Evolutionary conservation across 2,888 invertebrate species (phyloP), one percentile per base, ranked within the genome.

Genomic region (Melangyna quadrimaculata): DNA sequence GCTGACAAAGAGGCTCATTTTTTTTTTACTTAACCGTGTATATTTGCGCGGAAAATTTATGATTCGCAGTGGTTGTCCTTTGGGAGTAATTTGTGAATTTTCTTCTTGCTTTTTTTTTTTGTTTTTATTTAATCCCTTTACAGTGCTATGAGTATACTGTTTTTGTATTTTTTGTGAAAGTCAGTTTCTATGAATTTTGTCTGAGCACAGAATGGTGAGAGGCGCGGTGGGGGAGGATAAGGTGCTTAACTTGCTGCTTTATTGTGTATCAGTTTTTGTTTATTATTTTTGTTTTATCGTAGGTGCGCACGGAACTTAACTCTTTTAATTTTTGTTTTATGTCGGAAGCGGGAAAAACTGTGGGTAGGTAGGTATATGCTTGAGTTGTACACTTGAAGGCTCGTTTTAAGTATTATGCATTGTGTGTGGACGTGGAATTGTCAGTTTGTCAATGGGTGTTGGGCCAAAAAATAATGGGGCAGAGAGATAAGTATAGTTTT

Each of bases 71-170:
- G 80, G 84, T 80, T 65, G 84, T 80, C 80, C 84, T 80, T 72
- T n/a, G 84, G 72, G 84, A 84, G 84, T 84, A 84, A 84, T 84
- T 84, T 79, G 84, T 77, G 69, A 71, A 78, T 74, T 74, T 78
- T 55, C 78, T 83, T 78, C 61, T 73, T 59, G 27, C 61, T 73
- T 67, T 43, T 72, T 70, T 32, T 1, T 17, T 32, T 32, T 14
- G 24, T 65, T 71, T 59, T 83, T 73, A 55, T 65, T 70, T 83
- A 78, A 78, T 75, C 75, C 70, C 40, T 75, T 75, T 80, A 75
- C 63, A 80, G 53, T 70, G 70, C 40, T 80, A 43, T 75, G 22
- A 69, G 74, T 63, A 75, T 78, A n/a, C n/a, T 70, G 63, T 70
- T 75, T 65, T 72, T 78, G 24, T 75, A 29, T 71, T 65, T 37